Evolutionary conservation across 2,797 vertebrate genomes (phyloP).

Genomic region (Choloepus didactylus): DNA sequence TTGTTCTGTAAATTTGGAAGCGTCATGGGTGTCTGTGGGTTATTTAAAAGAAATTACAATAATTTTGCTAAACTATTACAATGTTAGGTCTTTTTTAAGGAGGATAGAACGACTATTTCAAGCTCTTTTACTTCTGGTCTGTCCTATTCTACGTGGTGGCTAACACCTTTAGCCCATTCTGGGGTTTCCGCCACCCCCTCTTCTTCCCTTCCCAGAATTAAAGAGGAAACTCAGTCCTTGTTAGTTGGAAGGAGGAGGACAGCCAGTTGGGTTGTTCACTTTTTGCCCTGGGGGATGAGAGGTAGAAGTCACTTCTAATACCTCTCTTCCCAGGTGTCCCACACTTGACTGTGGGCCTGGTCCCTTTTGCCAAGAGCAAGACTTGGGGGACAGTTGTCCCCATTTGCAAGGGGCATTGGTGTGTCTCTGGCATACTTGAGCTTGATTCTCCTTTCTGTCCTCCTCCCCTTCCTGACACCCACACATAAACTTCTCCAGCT

Average conservation of each 20-base stretch:
- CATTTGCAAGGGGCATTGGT: constrained; percentile 9
- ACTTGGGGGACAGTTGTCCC: not conserved
- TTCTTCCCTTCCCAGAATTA: constrained; percentile 39
- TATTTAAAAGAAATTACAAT: constrained; percentile 85
- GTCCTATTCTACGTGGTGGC: constrained; percentile 63
- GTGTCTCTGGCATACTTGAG: not conserved
- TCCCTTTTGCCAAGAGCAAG: not conserved
- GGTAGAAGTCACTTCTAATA: not conserved
- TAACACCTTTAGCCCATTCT: not conserved
- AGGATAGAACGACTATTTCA: constrained; percentile 64
- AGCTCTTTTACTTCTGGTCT: constrained; percentile 75
- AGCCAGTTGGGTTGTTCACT: not conserved
- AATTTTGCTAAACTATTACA: constrained; percentile 85
- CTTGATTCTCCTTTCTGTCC: not conserved
- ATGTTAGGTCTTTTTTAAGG: constrained; percentile 84
- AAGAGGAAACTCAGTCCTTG: constrained; percentile 38
- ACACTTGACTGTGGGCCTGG: not conserved
- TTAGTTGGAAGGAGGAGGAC: constrained; percentile 66
- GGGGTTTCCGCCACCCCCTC: constrained; percentile 23
- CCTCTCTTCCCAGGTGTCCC: not conserved
- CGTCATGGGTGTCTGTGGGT: constrained; percentile 85
- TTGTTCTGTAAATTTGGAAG: constrained; percentile 85
- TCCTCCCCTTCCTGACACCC: not conserved
- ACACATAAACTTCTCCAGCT: not conserved
- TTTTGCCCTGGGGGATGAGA: not conserved